Evolutionary conservation across 2,797 vertebrate species (phyloP), one percentile per base, ranked within the genome.

Genomic region (Octomys mimax): DNA sequence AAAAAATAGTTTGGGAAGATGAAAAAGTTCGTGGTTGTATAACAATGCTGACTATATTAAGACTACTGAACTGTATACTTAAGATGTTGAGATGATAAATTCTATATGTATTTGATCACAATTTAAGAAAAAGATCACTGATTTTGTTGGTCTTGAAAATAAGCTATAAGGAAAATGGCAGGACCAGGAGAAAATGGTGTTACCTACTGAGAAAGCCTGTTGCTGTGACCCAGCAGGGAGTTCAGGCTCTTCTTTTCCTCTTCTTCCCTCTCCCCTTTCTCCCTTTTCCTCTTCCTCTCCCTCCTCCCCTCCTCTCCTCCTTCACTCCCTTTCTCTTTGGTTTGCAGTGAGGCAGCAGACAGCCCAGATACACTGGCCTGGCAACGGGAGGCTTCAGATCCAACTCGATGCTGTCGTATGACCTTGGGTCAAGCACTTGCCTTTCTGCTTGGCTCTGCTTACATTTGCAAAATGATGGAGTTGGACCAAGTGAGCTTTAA

Each of bases 31-130:
- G 89, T 79, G 8, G 75, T 52, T 39, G 39, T 11, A 82, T 19
- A 36, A 71, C 6, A 70, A 26, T 10, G 11, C 68, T 91, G 39
- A 62, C 49, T 94, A 66, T 33, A 88, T 54, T 78, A 96, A 59
- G 8, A 81, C 18, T n/a, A 31, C 54, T 88, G 54, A 91, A 88
- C 59, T 28, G 3, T 66, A 66, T 9, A 28, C 62, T 54, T 49
- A 64, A 33, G 52, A 49, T 77, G 70, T 10, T 49, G 89, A 68
- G 49, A 19, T 22, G 66, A 49, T 61, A 54, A 87, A 52, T 66
- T 88, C 87, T 59, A 33, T 33, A 57, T 33, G 3, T 14, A 39
- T 77, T 95, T 77, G 62, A 36, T 24, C 31, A 39, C 16, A 61
- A 46, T 93, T 24, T 19, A n/a, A 21, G 59, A 64, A 42, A 82